Conservation (phyloP, 2,888 invertebrate species). For the Carpatolechia fugitivella region DNA sequence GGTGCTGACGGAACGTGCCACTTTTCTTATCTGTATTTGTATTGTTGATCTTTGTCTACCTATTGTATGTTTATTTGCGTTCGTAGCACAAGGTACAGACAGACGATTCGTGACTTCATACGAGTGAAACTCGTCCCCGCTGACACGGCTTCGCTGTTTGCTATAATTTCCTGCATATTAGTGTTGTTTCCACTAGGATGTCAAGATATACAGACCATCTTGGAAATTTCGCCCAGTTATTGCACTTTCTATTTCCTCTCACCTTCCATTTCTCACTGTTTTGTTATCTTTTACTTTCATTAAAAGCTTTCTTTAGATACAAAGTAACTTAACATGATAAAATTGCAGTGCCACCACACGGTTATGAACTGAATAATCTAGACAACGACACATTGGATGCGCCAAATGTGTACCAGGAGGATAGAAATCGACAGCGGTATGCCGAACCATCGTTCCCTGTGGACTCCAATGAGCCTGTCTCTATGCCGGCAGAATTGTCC, state of each 20-base stretch:
- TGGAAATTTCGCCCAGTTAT: constrained; percentile 4
- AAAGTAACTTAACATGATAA: neutral
- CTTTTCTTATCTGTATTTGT: constrained; percentile 13
- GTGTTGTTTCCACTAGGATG: constrained; percentile 6
- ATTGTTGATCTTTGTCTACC: constrained; percentile 21
- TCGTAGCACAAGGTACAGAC: constrained; percentile 10
- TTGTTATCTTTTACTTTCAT: neutral
- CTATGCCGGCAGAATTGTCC: constrained; percentile 63
- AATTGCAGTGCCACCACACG: constrained; percentile 80
- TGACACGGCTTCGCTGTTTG: constrained; percentile 13
- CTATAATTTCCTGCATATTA: constrained; percentile 14
- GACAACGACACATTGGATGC: constrained; percentile 83
- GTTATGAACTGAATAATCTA: constrained; percentile 82
- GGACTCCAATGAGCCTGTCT: constrained; percentile 68
- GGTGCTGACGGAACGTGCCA: constrained; percentile 10
- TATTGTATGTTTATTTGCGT: constrained; percentile 26
- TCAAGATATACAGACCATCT: constrained; percentile 9
- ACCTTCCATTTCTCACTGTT: constrained; percentile 8
- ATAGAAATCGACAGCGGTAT: constrained; percentile 54
- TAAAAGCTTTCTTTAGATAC: neutral
- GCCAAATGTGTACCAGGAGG: constrained; percentile 76
- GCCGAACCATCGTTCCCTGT: constrained; percentile 58
- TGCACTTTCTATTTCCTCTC: constrained; percentile 17
- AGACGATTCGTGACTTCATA: constrained; percentile 5
- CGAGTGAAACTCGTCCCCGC: constrained; percentile 4